Conservation (phyloP, 2,797 vertebrate species). For the Melanotaenia parkinsoni region DNA sequence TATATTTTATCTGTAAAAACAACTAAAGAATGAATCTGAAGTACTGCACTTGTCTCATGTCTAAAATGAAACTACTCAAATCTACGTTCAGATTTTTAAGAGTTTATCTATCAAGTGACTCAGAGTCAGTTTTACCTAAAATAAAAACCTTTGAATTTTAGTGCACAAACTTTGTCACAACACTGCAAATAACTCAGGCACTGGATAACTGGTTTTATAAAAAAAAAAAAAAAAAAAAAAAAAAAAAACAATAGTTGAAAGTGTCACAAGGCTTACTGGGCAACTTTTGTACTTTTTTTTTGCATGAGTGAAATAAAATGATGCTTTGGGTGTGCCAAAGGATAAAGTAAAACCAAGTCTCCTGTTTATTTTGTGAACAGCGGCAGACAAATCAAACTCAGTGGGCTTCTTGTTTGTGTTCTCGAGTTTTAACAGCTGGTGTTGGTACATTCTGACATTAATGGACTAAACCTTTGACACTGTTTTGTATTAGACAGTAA, state of each 20-base stretch:
- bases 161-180: conserved; percentile 26
- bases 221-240: background rate
- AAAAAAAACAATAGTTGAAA: background rate
- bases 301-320: conserved; percentile 58
- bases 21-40: background rate
- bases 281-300: conserved; percentile 63
- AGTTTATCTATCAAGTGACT: background rate
- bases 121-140: background rate
- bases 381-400: background rate
- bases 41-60: background rate
- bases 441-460: background rate
- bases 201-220: background rate
- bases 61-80: background rate
- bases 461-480: background rate
- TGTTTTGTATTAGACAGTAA: background rate
- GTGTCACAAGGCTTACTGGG: background rate
- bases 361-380: background rate
- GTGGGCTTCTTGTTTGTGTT: background rate
- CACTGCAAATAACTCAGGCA: conserved; percentile 11
- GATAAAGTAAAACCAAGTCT: conserved; percentile 8
- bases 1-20: background rate
- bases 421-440: background rate
- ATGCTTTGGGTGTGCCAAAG: conserved; percentile 56
- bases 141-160: background rate
- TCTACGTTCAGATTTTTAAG: background rate